Conservation (phyloP, 1,140 invertebrate species). For the Daktulosphaira vitifoliae region DNA sequence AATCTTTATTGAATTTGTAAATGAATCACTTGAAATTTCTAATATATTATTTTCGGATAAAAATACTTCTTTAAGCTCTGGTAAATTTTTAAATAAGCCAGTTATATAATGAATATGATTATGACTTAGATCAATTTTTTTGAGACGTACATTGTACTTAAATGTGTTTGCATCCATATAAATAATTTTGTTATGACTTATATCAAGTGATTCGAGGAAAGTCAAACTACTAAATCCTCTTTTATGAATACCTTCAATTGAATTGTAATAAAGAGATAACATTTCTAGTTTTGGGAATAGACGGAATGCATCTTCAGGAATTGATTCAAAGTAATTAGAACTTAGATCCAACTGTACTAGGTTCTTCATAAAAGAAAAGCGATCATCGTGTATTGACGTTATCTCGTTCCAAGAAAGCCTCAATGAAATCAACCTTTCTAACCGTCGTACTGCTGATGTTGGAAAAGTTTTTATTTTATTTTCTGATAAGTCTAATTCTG, state of each 20-base stretch:
- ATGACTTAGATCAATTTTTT: constrained; percentile 74
- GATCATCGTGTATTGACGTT: constrained; percentile 56
- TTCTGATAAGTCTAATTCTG: constrained; percentile 74
- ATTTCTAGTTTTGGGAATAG: constrained; percentile 68
- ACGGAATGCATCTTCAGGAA: constrained; percentile 66
- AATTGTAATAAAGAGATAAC: constrained; percentile 73
- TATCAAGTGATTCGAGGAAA: constrained; percentile 71
- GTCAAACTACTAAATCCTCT: constrained; percentile 63
- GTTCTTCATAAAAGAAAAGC: constrained; percentile 57
- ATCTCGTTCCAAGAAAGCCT: constrained; percentile 78
- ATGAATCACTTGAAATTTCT: constrained; percentile 70
- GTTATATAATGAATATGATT: constrained; percentile 79
- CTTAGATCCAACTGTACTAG: constrained; percentile 72
- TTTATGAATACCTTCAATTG: constrained; percentile 65
- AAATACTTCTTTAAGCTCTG: constrained; percentile 67
- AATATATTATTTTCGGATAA: constrained; percentile 85
- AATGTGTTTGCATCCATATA: constrained; percentile 63
- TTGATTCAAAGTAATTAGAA: constrained; percentile 70
- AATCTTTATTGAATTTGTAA: constrained; percentile 63
- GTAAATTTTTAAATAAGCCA: constrained; percentile 68
- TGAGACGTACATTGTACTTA: constrained; percentile 59
- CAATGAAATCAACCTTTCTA: constrained; percentile 62
- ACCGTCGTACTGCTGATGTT: constrained; percentile 61
- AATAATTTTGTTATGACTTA: constrained; percentile 79
- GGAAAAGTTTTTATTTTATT: constrained; percentile 76